Evolutionary conservation across 30 jellyfish, hydroid and myxozoan species (phyloP).

Genomic region (Haliclystus octoradiatus): DNA sequence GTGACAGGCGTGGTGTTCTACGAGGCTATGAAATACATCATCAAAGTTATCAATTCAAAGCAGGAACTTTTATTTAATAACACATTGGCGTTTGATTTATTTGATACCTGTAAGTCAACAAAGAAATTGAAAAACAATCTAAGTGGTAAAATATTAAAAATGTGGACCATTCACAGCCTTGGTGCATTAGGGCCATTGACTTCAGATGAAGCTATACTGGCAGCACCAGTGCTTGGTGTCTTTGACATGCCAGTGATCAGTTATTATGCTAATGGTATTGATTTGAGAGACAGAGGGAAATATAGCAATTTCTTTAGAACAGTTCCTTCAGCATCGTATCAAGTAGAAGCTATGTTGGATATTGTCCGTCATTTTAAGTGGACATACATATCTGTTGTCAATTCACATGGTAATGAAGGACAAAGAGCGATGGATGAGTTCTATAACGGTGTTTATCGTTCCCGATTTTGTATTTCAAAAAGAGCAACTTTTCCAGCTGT

Average conservation of each 20-base stretch:
- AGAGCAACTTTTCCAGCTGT: slow-evolving; percentile 8
- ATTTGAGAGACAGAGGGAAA: slow-evolving; percentile 14
- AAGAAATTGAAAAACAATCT: neutral
- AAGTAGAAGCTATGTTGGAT: slow-evolving; percentile 43
- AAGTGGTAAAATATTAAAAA: neutral
- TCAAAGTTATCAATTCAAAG: slow-evolving; percentile 1
- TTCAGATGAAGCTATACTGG: slow-evolving; percentile 40
- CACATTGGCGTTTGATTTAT: neutral
- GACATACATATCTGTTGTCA: slow-evolving; percentile 47
- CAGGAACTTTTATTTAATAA: neutral
- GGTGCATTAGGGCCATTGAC: slow-evolving; percentile 53
- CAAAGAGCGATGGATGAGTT: slow-evolving; percentile 34
- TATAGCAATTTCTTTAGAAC: slow-evolving; percentile 50
- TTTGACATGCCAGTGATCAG: slow-evolving; percentile 37
- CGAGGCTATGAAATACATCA: slow-evolving; percentile 27
- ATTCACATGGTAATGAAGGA: slow-evolving; percentile 66
- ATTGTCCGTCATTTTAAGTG: slow-evolving; percentile 37
- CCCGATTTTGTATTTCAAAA: slow-evolving; percentile 17
- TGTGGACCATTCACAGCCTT: neutral
- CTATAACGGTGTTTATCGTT: neutral
- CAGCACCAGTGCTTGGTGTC: slow-evolving; percentile 45
- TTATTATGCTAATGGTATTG: slow-evolving; percentile 41
- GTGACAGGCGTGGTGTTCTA: slow-evolving; percentile 5
- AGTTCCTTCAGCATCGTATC: slow-evolving; percentile 52
- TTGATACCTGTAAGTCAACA: neutral